Conservation (phyloP, 2,888 invertebrate species). For the Lordiphosa fenestrarum region DNA sequence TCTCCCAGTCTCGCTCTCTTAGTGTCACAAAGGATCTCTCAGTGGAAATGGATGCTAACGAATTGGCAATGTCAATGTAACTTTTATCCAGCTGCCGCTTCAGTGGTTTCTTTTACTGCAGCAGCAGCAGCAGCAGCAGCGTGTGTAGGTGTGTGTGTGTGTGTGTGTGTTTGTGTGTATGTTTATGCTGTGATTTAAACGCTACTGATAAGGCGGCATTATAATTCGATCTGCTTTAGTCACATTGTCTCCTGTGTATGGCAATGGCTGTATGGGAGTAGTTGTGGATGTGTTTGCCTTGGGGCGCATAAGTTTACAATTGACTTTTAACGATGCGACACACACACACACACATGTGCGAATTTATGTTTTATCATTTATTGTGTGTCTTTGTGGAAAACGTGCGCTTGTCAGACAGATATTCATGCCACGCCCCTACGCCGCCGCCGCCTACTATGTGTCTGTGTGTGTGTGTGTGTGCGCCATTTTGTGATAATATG, state of each 20-base stretch:
- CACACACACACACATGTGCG: constrained; percentile 29
- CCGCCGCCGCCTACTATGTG: constrained; percentile 15
- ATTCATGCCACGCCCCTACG: constrained; percentile 35
- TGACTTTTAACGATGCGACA: constrained; percentile 68
- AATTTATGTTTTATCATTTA: constrained; percentile 76
- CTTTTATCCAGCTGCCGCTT: constrained; percentile 70
- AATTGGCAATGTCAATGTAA: constrained; percentile 65
- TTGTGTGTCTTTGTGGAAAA: constrained; percentile 61
- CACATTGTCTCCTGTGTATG: constrained; percentile 31
- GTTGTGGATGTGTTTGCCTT: constrained; percentile 46
- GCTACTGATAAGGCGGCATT: constrained; percentile 70
- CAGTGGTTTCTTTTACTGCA: constrained; percentile 65
- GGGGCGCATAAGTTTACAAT: constrained; percentile 72
- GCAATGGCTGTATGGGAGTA: constrained; percentile 29
- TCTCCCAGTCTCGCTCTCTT: constrained; percentile 1
- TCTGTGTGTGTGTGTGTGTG: constrained; percentile 20
- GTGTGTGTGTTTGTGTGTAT: constrained; percentile 18
- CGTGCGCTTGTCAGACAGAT: constrained; percentile 57
- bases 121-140: constrained; percentile 34
- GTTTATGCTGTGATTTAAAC: constrained; percentile 68
- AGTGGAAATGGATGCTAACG: constrained; percentile 28
- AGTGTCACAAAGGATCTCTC: constrained; percentile 12
- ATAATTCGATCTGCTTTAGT: constrained; percentile 64
- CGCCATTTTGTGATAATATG: constrained; percentile 53
- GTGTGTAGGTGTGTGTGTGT: constrained; percentile 5